These are phyloP conservation scores for Amblyopsis hoosieri DNA, from an alignment of 2,797 vertebrate species.

Conservation along the genomic window DNA sequence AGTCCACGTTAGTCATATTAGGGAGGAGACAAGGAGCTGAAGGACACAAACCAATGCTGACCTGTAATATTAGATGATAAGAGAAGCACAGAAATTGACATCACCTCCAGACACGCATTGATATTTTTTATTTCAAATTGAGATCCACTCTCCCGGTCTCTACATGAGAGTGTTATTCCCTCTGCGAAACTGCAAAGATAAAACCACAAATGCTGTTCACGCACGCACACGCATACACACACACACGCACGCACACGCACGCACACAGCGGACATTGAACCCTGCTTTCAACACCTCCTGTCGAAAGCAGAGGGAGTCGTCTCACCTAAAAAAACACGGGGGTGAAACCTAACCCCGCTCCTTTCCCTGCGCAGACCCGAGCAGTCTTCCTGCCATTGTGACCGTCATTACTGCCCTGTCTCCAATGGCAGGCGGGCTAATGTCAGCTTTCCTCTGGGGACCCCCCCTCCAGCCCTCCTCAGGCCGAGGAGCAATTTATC, in stretches of 20 bases:
- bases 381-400: conserved; percentile 78
- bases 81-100: conserved; percentile 16
- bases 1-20: conserved; percentile 43
- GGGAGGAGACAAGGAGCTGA: conserved; percentile 28
- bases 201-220: conserved; percentile 45
- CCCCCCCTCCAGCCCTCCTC: conserved; percentile 60
- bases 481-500: conserved; percentile 80
- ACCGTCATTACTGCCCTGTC: conserved; percentile 68
- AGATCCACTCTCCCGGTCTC: conserved; percentile 35
- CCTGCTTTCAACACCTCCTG: conserved; percentile 75
- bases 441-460: conserved; percentile 68
- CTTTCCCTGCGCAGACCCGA: conserved; percentile 62
- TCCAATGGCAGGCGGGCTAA: conserved; percentile 70
- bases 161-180: conserved; percentile 50
- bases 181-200: conserved; percentile 51
- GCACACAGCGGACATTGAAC: conserved; percentile 54
- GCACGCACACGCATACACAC: conserved; percentile 13
- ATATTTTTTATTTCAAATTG: conserved; percentile 42
- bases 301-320: conserved; percentile 69
- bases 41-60: conserved; percentile 32
- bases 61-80: conserved; percentile 14
- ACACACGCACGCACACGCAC: conserved; percentile 6
- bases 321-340: conserved; percentile 70
- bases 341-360: conserved; percentile 76
- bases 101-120: background rate